Evolutionary conservation across 2,797 vertebrate species (phyloP), one percentile per base, ranked within the genome.

Genomic region (Crenuchus spilurus): DNA sequence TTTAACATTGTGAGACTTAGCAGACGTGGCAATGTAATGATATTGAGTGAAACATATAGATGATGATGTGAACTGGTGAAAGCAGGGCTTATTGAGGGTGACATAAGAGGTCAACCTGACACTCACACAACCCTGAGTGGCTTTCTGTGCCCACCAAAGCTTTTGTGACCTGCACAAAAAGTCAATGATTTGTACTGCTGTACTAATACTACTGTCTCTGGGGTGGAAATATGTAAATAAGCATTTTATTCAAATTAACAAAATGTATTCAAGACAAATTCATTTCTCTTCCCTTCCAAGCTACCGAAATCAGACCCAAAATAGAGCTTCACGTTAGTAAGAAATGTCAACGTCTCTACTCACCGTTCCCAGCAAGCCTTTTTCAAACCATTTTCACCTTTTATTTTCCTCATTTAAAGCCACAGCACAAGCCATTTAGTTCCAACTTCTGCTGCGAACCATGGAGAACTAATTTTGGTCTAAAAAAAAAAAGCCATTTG

Each of bases 131-230:
- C 6, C 49, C 61, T 41, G 49, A 54, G 46, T 58, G 6, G 4
- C 26, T 82, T 75, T 64, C 80, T 74, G 70, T 77, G 35, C 68
- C 77, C 79, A 82, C 77, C 42, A 5, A 64, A 37, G 72, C 71
- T 61, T 69, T 41, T 33, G 58, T 61, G 52, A 82, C 68, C 16
- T 73, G 62, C 70, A 54, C 28, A 4, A 57, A 41, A 39, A 79
- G 72, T 71, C 77, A 75, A 72, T 77, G 30, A 75, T 31, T 60
- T 35, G 57, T 51, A 7, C 48, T 63, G 44, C 51, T 73, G 33
- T 14, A 52, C 11, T 11, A 2, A 46, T 16, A 46, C n/a, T 18
- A 6, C 0, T 49, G 6, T 16, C 1, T 22, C 16, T 20, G 14
- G 24, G 14, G 22, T 16, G 28, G 28, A 41, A 39, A 11, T 26